Evolutionary conservation across 2,888 invertebrate species (phyloP), one percentile per base, ranked within the genome.

Genomic region (Stenurella melanura): DNA sequence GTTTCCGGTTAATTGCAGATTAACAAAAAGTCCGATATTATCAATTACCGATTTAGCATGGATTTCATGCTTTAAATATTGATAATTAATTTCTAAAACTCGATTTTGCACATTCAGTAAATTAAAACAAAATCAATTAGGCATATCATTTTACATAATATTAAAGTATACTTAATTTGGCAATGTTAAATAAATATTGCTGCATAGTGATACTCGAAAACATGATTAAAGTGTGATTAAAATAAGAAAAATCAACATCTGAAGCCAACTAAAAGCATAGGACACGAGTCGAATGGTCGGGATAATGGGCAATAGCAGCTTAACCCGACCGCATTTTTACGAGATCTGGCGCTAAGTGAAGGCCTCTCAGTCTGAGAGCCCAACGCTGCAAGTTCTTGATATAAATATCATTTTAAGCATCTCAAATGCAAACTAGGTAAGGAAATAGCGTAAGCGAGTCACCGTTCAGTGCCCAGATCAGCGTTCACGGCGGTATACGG

Each of bases 381-480:
- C 68, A 76, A 80, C 79, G 75, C 73, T 79, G 77, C 80, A 74
- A 73, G 78, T 79, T 76, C 80, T 82, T 81, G 82, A 83, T 83
- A 82, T 84, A 82, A 83, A 83, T 83, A 83, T 83, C 83, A 79
- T 81, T 79, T 80, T 78, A 78, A 80, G 81, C 81, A 84, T 84
- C 84, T 83, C 83, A 83, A 84, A 85, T 84, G 84, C 83, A 84
- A 85, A 85, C 81, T 85, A 85, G 85, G 84, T 81, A 85, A 84
- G 83, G 84, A 83, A 83, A 84, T 82, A 81, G 79, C 83, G 80
- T 79, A 82, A 77, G 79, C 76, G 74, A 79, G 79, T 77, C 77
- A 79, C 79, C 77, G 79, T 79, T 75, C 77, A 77, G 79, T 79
- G 75, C 79, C 69, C 79, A 74, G 71, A 77, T 77, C 82, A 73